A percentile compares a stretch with the other conserved stretches of the same genome.
These are phyloP conservation scores for Nebria ingens DNA, from an alignment of 1,140 invertebrate species.

Conservation along the genomic window DNA sequence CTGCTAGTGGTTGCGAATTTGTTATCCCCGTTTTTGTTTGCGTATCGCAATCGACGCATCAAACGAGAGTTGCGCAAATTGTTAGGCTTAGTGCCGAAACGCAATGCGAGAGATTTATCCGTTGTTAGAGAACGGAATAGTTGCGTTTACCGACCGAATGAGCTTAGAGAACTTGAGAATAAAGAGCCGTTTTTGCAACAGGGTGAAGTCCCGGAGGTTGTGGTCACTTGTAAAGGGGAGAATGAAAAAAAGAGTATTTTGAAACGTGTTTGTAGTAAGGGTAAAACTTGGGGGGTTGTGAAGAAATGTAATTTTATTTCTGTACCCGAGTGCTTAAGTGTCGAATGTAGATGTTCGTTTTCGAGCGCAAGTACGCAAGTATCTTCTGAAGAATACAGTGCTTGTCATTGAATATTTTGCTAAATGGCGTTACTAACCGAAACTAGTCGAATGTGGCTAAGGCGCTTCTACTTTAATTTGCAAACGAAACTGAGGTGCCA, in stretches of 20 bases:
- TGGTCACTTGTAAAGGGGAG: conserved; percentile 28
- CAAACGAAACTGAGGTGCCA: too few relatives aligned
- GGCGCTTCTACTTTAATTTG: too few relatives aligned
- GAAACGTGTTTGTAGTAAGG: conserved; percentile 28
- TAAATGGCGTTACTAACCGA: too few relatives aligned
- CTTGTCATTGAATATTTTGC: neutral
- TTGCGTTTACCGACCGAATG: conserved; percentile 13
- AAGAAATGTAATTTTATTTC: conserved; percentile 32
- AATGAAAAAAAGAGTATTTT: conserved; percentile 28
- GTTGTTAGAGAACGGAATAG: conserved; percentile 10
- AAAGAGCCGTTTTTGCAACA: conserved; percentile 18
- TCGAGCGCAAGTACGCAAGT: conserved; percentile 32
- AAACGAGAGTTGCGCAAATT: conserved; percentile 56
- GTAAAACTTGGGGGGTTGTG: conserved; percentile 26
- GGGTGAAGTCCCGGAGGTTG: conserved; percentile 21
- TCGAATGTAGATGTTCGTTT: conserved; percentile 28
- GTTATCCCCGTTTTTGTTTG: conserved; percentile 66
- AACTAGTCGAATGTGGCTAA: too few relatives aligned
- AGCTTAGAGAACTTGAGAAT: conserved; percentile 5
- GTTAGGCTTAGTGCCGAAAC: conserved; percentile 39
- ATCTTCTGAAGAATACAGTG: conserved; percentile 27
- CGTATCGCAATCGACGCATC: conserved; percentile 62
- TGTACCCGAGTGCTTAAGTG: conserved; percentile 27
- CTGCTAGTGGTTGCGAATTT: conserved; percentile 57
- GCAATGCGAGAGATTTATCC: neutral